Conservation (phyloP, 2,797 vertebrate species). For the Oryzias dopingdopingensis region DNA sequence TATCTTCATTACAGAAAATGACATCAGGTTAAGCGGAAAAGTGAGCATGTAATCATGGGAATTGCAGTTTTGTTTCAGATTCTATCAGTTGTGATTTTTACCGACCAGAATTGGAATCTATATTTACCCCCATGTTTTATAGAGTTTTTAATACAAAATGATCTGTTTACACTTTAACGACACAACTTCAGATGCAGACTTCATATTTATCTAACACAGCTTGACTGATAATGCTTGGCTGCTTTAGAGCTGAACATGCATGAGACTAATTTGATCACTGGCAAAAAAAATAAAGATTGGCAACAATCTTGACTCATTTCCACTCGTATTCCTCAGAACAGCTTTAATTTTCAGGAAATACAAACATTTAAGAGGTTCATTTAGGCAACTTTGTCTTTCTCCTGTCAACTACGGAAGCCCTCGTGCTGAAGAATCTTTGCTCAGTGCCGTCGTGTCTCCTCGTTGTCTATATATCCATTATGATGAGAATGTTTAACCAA, state of each 20-base stretch:
- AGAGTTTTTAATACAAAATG: conserved; percentile 23
- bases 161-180: conserved; percentile 49
- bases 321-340: conserved; percentile 12
- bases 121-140: conserved; percentile 20
- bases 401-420: conserved; percentile 17
- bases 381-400: conserved; percentile 31
- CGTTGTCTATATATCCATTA: conserved; percentile 36
- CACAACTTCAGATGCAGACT: conserved; percentile 41
- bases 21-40: neutral
- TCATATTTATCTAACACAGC: conserved; percentile 42
- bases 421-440: conserved; percentile 35
- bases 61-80: conserved; percentile 12
- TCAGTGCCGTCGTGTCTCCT: conserved; percentile 32
- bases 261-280: conserved; percentile 37
- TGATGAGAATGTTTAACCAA: conserved; percentile 65
- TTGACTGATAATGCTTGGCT: conserved; percentile 47
- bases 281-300: conserved; percentile 21
- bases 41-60: neutral
- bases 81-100: conserved; percentile 9
- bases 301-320: conserved; percentile 12
- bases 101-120: conserved; percentile 11
- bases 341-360: conserved; percentile 27
- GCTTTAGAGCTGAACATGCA: conserved; percentile 61
- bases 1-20: neutral
- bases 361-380: conserved; percentile 27